Percentiles rank a stretch among this genome's conserved stretches.
phyloP scores from a whole-genome alignment of 2,113 vertebrate species.

The Mormoops blainvillei region DNA sequence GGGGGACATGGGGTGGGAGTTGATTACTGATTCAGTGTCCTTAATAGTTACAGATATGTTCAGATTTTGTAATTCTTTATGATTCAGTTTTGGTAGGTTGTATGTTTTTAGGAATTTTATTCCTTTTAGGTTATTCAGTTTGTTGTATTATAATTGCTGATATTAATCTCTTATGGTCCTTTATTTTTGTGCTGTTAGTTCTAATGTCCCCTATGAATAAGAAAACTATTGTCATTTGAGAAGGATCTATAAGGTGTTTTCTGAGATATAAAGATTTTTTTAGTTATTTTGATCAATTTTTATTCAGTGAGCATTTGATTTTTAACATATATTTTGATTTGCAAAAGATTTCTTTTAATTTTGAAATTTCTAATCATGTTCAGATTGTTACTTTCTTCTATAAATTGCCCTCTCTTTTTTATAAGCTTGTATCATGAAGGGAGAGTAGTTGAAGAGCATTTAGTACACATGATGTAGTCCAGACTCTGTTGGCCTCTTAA shows the following conservation, averaged over 20 bases:
- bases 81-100: neutral
- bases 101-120: neutral
- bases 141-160: neutral
- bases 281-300: neutral
- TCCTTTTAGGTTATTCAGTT: neutral
- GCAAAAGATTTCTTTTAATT: neutral
- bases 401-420: neutral
- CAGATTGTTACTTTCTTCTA: neutral
- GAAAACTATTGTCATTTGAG: neutral
- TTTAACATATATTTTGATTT: slow-evolving; percentile 6
- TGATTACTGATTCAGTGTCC: neutral
- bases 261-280: neutral
- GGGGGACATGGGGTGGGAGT: neutral
- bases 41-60: neutral
- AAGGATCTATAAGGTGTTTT: neutral
- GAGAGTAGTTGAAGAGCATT: neutral
- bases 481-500: neutral
- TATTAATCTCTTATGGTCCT: neutral
- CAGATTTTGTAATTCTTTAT: neutral
- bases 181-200: neutral
- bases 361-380: neutral
- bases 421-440: neutral
- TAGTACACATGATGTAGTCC: neutral
- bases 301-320: neutral
- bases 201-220: neutral